Percentiles rank a stretch among this genome's conserved stretches.
Conservation (phyloP, 1,140 invertebrate species). For the Homarus americanus region DNA sequence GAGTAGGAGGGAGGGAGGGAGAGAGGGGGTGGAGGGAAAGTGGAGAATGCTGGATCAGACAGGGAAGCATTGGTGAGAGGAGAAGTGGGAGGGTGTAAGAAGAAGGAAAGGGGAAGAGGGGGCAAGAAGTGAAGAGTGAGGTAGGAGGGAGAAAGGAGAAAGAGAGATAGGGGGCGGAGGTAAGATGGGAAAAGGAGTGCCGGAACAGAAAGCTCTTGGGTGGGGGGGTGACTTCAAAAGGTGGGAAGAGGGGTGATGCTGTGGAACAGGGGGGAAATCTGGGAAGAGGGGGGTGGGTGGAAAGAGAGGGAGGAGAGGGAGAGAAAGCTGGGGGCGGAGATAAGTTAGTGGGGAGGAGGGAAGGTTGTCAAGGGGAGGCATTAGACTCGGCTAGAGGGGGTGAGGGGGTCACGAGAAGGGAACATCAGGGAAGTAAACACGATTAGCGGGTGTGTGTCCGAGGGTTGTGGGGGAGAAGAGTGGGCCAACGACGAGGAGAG, state of each 20-base stretch:
- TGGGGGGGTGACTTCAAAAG: too few species aligned
- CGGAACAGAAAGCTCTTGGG: too few species aligned
- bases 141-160: neutral
- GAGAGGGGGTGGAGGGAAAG: neutral
- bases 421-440: slow-evolving; percentile 29
- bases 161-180: neutral
- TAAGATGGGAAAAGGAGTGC: too few species aligned
- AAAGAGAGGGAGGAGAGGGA: too few species aligned
- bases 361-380: neutral
- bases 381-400: neutral
- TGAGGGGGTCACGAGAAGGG: neutral
- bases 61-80: too few species aligned
- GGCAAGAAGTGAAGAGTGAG: neutral
- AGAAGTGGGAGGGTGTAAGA: neutral
- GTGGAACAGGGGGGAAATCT: too few species aligned
- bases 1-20: neutral
- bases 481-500: neutral
- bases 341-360: too few species aligned
- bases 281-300: too few species aligned
- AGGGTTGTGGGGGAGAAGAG: neutral
- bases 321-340: too few species aligned
- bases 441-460: slow-evolving; percentile 32
- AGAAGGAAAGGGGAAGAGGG: neutral
- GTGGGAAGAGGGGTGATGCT: neutral
- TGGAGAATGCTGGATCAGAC: too few species aligned